Percentiles rank a stretch among this genome's conserved stretches.
These are phyloP conservation scores for Anoncus sp. DNA, from an alignment of 2,888 invertebrate species.

Conservation along the genomic window DNA sequence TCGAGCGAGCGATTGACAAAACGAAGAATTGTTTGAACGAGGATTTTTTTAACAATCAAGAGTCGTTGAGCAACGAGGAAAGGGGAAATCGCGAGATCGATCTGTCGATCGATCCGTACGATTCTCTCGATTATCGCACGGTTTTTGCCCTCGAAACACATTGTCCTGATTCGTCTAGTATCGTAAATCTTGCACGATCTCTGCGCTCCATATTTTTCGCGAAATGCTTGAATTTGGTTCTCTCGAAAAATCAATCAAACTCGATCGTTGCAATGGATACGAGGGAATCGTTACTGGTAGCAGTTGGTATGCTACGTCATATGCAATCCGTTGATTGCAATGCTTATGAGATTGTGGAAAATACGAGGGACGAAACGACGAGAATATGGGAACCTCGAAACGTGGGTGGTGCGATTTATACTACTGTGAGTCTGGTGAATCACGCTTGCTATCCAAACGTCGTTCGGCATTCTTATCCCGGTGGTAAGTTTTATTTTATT, in stretches of 20 bases:
- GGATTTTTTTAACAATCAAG: slow-evolving; percentile 67
- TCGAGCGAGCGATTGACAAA: slow-evolving; percentile 66
- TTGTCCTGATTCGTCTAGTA: slow-evolving; percentile 73
- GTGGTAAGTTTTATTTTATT: slow-evolving; percentile 68
- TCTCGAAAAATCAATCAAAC: slow-evolving; percentile 66
- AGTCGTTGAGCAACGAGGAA: slow-evolving; percentile 46
- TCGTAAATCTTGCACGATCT: slow-evolving; percentile 79
- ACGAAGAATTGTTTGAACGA: slow-evolving; percentile 45
- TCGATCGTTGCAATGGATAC: slow-evolving; percentile 61
- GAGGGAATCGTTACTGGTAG: slow-evolving; percentile 73
- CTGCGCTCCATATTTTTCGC: slow-evolving; percentile 81
- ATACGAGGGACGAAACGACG: slow-evolving; percentile 71
- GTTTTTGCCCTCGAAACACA: slow-evolving; percentile 81
- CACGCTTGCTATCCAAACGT: slow-evolving; percentile 84
- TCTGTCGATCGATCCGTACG: slow-evolving; percentile 67
- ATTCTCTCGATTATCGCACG: slow-evolving; percentile 77
- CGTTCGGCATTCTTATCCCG: slow-evolving; percentile 81
- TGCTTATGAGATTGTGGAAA: slow-evolving; percentile 84
- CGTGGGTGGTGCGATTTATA: slow-evolving; percentile 83
- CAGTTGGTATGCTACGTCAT: slow-evolving; percentile 80
- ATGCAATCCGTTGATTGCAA: slow-evolving; percentile 83
- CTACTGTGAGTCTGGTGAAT: slow-evolving; percentile 83
- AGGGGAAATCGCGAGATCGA: slow-evolving; percentile 48
- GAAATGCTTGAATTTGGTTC: slow-evolving; percentile 78
- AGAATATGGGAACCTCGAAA: slow-evolving; percentile 77